Base-by-base conservation (phyloP, 2,113 vertebrate species). In the Chamaetylas fuelleborni region DNA sequence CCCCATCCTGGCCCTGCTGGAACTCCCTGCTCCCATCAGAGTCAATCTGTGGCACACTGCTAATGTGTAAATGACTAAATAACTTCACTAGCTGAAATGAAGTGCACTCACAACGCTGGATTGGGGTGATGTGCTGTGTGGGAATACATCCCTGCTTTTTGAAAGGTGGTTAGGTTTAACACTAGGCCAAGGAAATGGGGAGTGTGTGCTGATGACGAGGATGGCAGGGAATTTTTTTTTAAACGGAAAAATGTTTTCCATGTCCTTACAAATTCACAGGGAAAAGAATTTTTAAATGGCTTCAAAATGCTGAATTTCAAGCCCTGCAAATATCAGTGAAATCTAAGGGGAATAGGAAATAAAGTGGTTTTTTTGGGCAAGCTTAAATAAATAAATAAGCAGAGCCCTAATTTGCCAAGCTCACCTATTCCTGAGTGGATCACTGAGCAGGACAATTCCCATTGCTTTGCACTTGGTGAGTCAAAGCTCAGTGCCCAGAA, bases 41-140 rank as follows among this genome's bases (percentile, higher is more conserved):
- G 97, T 38, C 38, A 38, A 38, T 38, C 38, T 38, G 38, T 38
- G 38, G 38, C 38, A 38, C 38, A 38, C 9, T 38, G 38, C 38
- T 38, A 38, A 38, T 38, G 38, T 38, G 38, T 38, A 38, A 38
- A 36, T 36, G 36, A 36, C 36, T 36, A 96, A 98, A 97, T 97
- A 98, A 98, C 94, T 96, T 98, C 97, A 98, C 98, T 97, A 98
- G 95, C 96, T 96, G 96, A 97, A 97, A 98, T 98, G 97, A 98
- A 98, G 97, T 97, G 97, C 97, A 97, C 97, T 98, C 94, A 92
- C 45, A 97, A 97, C 88, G 85, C 92, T 73, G 51, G 51, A 95
- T 96, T 93, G 92, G 88, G 96, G 96, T 38, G 38, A 97, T 90
- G 79, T 34, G 93, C 89, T 96, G 92, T 91, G 94, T 73, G 96